A percentile compares a stretch with the other conserved stretches of the same genome.
phyloP scores from a whole-genome alignment of 2,888 invertebrate genomes.

The Metopia argyrocephala region DNA sequence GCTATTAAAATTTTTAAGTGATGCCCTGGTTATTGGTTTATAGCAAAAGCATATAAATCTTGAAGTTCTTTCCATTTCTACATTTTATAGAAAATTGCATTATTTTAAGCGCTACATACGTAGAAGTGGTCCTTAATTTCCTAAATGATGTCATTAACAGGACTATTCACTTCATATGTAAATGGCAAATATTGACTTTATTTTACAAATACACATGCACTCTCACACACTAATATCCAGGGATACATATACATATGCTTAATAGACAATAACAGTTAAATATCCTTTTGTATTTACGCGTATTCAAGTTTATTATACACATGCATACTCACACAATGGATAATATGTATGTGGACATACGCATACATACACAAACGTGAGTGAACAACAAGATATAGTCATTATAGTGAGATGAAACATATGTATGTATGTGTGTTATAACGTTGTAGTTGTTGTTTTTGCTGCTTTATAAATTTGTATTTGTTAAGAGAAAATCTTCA shows the following conservation, averaged over 20 bases:
- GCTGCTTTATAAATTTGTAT: no score
- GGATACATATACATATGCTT: no score
- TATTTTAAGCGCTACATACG: no score
- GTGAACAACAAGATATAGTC: not conserved
- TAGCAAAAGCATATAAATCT: no score
- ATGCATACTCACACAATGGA: not conserved
- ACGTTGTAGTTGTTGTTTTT: no score
- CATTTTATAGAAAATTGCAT: no score
- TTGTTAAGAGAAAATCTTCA: conserved; percentile 17
- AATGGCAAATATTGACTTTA: conserved; percentile 6
- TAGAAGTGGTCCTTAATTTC: not conserved
- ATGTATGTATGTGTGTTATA: not conserved
- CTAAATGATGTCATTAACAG: not conserved
- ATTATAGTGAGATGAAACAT: not conserved
- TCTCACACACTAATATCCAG: no score
- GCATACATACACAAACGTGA: not conserved
- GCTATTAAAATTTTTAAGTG: no score
- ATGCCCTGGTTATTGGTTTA: no score
- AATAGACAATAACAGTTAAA: conserved; percentile 24
- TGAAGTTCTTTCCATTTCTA: no score
- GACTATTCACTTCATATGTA: not conserved
- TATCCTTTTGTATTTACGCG: conserved; percentile 7
- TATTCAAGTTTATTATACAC: not conserved
- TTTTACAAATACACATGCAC: no score
- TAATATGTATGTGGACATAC: not conserved